Evolutionary conservation across 2,797 vertebrate species (phyloP), one percentile per base, ranked within the genome.

Genomic region (Anas bernieri): DNA sequence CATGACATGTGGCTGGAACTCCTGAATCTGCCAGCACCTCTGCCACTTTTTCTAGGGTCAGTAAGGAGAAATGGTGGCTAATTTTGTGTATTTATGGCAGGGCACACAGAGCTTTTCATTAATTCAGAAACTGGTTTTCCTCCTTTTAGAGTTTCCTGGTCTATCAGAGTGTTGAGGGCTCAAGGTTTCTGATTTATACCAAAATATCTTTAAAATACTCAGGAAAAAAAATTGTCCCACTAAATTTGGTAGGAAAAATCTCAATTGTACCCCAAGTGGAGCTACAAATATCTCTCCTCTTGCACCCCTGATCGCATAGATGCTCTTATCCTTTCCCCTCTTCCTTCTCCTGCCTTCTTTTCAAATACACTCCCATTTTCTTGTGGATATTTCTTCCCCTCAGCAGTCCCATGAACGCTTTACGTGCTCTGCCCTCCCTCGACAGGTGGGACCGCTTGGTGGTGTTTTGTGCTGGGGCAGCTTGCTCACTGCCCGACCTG

Each of bases 401-500:
- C 58, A 61, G 64, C 77, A 30, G 41, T 41, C 37, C 59, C 46
- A 58, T 9, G 41, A 72, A 12, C 0, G 2, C 46, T 62, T 82
- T 6, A 31, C 0, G 0, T 12, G 39, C 62, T 75, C 63, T 55
- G 72, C 54, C 15, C 33, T 72, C 37, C 20, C 18, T 50, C 1
- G 0, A 5, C 20, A 66, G 73, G 62, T 28, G 52, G 50, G 50
- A 56, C n/a, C 78, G 7, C n/a, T 78, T 30, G 56, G 45, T 30
- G 56, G 41, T 84, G 78, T 61, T 81, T 91, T 67, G 18, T 64
- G 25, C 55, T 10, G 5, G 18, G 68, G 46, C 23, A 4, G 1
- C 81, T 69, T 70, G 64, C 61, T 93, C 0, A 0, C 67, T 73
- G 9, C 55, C 46, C 0, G 0, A n/a, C 10, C 7, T 41, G 31